These are phyloP conservation scores for Bungarus multicinctus DNA, from an alignment of 2,113 vertebrate species.

Conservation along the genomic window DNA sequence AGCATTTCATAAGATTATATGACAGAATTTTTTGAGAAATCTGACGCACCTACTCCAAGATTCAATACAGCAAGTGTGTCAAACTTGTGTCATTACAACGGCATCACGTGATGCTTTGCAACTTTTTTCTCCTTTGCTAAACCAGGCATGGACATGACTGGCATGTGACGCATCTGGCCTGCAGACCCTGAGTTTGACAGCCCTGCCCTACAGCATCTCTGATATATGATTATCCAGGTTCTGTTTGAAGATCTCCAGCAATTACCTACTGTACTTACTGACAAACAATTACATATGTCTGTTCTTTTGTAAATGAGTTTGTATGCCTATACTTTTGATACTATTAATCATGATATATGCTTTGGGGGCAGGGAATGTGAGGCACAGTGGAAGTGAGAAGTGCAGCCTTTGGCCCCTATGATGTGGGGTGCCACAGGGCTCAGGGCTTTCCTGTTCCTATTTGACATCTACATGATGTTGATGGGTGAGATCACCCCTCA, in stretches of 20 bases:
- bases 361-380: neutral
- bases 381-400: neutral
- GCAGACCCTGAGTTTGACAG: too few species aligned
- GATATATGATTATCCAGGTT: neutral
- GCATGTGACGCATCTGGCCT: too few species aligned
- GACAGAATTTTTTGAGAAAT: neutral
- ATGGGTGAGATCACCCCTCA: neutral
- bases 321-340: neutral
- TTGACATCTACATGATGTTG: neutral
- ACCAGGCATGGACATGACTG: too few species aligned
- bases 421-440: neutral
- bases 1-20: neutral
- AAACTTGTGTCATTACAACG: too few species aligned
- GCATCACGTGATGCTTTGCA: too few species aligned
- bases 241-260: neutral
- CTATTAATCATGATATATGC: neutral
- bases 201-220: neutral
- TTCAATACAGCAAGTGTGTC: too few species aligned
- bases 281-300: neutral
- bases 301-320: neutral
- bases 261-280: neutral
- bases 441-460: neutral
- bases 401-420: neutral
- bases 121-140: too few species aligned
- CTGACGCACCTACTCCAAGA: neutral